phyloP scores from a whole-genome alignment of 1,140 invertebrate genomes.

The Danaus plexippus region DNA sequence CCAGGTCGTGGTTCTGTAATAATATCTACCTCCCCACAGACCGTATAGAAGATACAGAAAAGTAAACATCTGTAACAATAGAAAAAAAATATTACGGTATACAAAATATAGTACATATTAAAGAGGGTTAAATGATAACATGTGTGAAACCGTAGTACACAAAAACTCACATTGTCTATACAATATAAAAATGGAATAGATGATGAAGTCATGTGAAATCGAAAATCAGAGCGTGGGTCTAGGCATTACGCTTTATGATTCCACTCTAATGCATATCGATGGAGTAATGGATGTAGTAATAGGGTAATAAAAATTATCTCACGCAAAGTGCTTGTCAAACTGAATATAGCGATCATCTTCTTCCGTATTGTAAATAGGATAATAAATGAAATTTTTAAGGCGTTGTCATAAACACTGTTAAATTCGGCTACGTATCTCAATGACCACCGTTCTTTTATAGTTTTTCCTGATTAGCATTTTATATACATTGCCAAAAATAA shows the following conservation, averaged over 20 bases:
- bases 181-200: constrained; percentile 36
- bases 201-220: constrained; percentile 53
- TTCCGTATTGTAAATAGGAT: too few species aligned
- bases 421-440: too few species aligned
- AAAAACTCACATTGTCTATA: constrained; percentile 33
- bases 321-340: constrained; percentile 9
- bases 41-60: constrained; percentile 40
- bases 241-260: constrained; percentile 47
- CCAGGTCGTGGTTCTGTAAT: constrained; percentile 72
- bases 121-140: constrained; percentile 16
- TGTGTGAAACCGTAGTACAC: constrained; percentile 45
- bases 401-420: too few species aligned
- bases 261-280: constrained; percentile 50
- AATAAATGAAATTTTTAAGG: too few species aligned
- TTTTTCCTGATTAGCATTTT: too few species aligned
- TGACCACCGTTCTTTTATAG: too few species aligned
- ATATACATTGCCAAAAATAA: too few species aligned
- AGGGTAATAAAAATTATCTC: constrained; percentile 35
- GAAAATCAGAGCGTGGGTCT: constrained; percentile 59
- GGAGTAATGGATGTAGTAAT: constrained; percentile 34
- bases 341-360: too few species aligned
- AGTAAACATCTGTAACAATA: constrained; percentile 66
- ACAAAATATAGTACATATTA: constrained; percentile 34
- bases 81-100: constrained; percentile 29
- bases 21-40: constrained; percentile 62